These are phyloP conservation scores for Teleopsis dalmanni DNA, from an alignment of 1,140 invertebrate species.

Conservation along the genomic window DNA sequence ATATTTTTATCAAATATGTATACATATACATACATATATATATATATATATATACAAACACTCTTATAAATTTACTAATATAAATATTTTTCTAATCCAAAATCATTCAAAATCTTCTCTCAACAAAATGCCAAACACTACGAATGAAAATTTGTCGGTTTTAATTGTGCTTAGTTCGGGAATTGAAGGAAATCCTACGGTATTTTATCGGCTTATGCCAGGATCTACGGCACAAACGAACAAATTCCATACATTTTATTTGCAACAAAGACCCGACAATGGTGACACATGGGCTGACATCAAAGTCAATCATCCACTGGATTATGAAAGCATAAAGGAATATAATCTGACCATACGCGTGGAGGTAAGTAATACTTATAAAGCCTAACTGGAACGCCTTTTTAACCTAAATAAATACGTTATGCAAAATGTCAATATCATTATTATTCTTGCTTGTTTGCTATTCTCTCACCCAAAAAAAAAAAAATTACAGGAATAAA, in stretches of 20 bases:
- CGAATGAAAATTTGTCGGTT: slow-evolving; percentile 7
- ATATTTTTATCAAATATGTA: background rate
- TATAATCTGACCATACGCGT: slow-evolving; percentile 94
- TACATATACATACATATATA: background rate
- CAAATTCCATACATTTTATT: slow-evolving; percentile 90
- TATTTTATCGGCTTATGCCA: slow-evolving; percentile 90
- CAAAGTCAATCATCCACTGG: slow-evolving; percentile 91
- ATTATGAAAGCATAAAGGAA: slow-evolving; percentile 91
- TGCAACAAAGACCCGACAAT: slow-evolving; percentile 84
- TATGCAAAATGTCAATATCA: background rate
- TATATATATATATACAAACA: background rate
- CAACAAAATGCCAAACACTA: too few relatives aligned
- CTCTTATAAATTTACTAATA: slow-evolving; percentile 7
- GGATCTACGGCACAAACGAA: slow-evolving; percentile 92
- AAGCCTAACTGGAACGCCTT: too few relatives aligned
- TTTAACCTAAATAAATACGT: too few relatives aligned
- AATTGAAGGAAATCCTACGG: slow-evolving; percentile 90
- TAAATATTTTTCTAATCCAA: slow-evolving; percentile 1
- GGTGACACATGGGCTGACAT: slow-evolving; percentile 90
- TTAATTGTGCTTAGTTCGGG: slow-evolving; percentile 64
- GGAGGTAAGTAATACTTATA: slow-evolving; percentile 59
- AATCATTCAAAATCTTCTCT: too few relatives aligned
- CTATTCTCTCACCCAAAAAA: too few relatives aligned
- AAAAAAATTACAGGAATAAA: background rate
- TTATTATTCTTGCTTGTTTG: too few relatives aligned